Evolutionary conservation across 2,888 invertebrate species (phyloP), one percentile per base, ranked within the genome.

Genomic region (Drosophila glabriapex): DNA sequence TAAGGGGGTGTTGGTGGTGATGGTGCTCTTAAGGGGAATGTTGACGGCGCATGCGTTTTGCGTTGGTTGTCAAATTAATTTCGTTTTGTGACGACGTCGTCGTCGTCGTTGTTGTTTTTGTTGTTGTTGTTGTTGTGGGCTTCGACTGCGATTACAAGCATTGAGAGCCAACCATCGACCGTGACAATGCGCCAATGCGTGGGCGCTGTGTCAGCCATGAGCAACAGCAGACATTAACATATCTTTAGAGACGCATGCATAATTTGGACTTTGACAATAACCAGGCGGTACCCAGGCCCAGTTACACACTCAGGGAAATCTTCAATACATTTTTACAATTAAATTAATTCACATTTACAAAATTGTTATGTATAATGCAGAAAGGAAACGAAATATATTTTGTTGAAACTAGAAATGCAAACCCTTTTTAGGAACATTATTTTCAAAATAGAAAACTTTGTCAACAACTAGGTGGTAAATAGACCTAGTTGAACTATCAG

Each of bases 31-130:
- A 25, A 46, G 22, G 56, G 61, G 68, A 73, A 83, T 81, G 83
- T 89, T 76, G 76, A 83, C 62, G 89, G 88, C 78, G 73, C 88
- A 85, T 90, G 85, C 85, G 85, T 85, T 85, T 88, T 80, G 85
- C 85, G 86, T 88, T 89, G 90, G 90, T 78, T 87, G 86, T 90
- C 86, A 87, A 87, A 87, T 87, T 90, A 90, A 90, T 87, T 87
- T 87, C 74, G 73, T 81, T 84, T 82, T 83, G 76, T 76, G 85
- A 79, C 77, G 85, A 75, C 66, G 83, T 80, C 80, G 83, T 58
- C n/a, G 56, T 64, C 3, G 68, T 56, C 2, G 49, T 50, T 28
- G 66, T 58, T 46, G 61, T 50, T 39, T 60, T 10, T 37, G 61
- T 52, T 37, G 62, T 56, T 37, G 49, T 60, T 46, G 61, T 39